Evolutionary conservation across 64 coral and sea anemone species (phyloP).

Genomic region (Cladopsammia gracilis): DNA sequence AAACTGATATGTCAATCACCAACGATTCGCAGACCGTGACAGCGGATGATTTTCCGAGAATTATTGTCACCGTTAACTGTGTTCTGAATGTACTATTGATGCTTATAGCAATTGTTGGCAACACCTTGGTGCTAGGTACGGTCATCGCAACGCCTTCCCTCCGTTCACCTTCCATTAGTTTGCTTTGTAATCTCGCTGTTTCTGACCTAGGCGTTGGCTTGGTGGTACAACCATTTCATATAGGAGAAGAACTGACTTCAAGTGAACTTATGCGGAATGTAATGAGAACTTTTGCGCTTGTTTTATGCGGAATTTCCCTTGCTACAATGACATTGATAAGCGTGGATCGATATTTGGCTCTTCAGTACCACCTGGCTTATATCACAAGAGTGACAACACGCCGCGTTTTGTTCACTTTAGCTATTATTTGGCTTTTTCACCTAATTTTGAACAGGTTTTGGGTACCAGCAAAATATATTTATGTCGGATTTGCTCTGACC

Average conservation of each 20-base stretch:
- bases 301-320: slow-evolving; percentile 61
- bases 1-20: too few relatives aligned
- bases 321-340: slow-evolving; percentile 45
- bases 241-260: background rate
- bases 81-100: slow-evolving; percentile 10
- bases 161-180: slow-evolving; percentile 11
- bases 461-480: slow-evolving; percentile 8
- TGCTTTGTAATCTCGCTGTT: slow-evolving; percentile 41
- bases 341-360: slow-evolving; percentile 46
- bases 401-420: background rate
- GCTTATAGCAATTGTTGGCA: slow-evolving; percentile 40
- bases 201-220: slow-evolving; percentile 54
- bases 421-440: slow-evolving; percentile 40
- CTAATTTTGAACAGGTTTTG: background rate
- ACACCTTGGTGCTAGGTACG: slow-evolving; percentile 6
- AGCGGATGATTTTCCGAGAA: too few relatives aligned
- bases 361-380: slow-evolving; percentile 48
- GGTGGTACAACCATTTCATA: slow-evolving; percentile 30
- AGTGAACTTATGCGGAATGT: background rate
- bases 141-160: slow-evolving; percentile 1
- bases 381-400: background rate
- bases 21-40: too few relatives aligned
- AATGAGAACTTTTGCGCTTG: background rate
- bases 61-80: background rate
- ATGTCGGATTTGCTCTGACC: background rate